Conservation (phyloP, 2,797 vertebrate species). For the Bryconaethiops microstoma region DNA sequence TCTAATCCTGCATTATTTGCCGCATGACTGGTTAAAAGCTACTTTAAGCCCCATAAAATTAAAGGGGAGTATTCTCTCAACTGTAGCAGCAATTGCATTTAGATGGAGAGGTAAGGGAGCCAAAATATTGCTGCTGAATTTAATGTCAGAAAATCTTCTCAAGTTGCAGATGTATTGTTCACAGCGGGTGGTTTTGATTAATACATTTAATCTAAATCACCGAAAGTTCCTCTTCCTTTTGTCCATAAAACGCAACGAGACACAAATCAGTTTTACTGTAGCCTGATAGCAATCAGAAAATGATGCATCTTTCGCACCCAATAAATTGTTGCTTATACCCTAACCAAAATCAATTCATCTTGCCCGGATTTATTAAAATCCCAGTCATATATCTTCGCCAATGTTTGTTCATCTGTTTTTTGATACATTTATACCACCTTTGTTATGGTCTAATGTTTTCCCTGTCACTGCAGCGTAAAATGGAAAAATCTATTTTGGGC, state of each 20-base stretch:
- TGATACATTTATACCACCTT: conserved; percentile 99
- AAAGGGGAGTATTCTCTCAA: conserved; percentile 90
- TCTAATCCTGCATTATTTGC: conserved; percentile 97
- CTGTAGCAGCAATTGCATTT: conserved; percentile 90
- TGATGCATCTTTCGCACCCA: conserved; percentile 98
- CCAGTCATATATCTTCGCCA: conserved; percentile 97
- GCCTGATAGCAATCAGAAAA: conserved; percentile 99
- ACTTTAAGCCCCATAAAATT: conserved; percentile 98
- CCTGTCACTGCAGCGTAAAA: conserved; percentile 93
- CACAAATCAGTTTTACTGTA: conserved; percentile 99
- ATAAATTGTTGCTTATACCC: conserved; percentile 99
- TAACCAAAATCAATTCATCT: conserved; percentile 99
- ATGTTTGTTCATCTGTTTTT: conserved; percentile 99
- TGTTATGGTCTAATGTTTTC: conserved; percentile 97
- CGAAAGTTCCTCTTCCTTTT: conserved; percentile 95
- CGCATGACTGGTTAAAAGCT: conserved; percentile 97
- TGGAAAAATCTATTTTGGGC: conserved; percentile 97
- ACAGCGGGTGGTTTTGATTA: conserved; percentile 98
- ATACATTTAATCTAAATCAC: conserved; percentile 99
- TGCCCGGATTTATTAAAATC: conserved; percentile 96
- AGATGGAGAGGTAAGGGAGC: conserved; percentile 87
- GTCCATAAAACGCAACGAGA: conserved; percentile 99
- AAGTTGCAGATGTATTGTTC: conserved; percentile 98
- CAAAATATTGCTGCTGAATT: conserved; percentile 99
- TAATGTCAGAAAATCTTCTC: conserved; percentile 99